Percentiles rank a stretch among this genome's conserved stretches.
Conservation (phyloP, 2,113 vertebrate genomes). For the Piaya cayana region DNA sequence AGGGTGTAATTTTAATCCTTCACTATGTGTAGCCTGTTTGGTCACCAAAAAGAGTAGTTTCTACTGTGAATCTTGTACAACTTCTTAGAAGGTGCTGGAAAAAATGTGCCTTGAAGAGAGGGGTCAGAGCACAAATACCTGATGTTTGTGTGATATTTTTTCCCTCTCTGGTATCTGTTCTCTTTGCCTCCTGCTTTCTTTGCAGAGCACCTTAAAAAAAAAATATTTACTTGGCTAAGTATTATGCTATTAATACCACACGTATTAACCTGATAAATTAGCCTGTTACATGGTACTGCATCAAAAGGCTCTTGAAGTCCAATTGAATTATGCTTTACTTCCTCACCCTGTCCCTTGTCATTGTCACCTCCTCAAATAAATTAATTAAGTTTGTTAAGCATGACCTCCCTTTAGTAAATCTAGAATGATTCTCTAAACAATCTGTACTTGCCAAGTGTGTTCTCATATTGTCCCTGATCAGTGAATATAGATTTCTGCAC, state of each 20-base stretch:
- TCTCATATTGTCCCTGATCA: background rate
- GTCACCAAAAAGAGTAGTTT: background rate
- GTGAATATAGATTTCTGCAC: background rate
- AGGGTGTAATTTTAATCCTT: background rate
- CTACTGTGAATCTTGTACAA: rapidly evolving
- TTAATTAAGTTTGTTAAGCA: slow-evolving; percentile 66
- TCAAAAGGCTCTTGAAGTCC: slow-evolving; percentile 65
- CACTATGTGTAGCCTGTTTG: background rate
- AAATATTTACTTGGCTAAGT: slow-evolving; percentile 44
- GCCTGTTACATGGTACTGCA: slow-evolving; percentile 59
- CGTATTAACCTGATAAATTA: slow-evolving; percentile 66
- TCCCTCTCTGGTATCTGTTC: background rate
- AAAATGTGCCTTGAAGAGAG: background rate
- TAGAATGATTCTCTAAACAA: slow-evolving; percentile 19
- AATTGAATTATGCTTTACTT: slow-evolving; percentile 58
- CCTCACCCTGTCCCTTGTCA: slow-evolving; percentile 46
- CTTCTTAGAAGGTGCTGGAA: background rate
- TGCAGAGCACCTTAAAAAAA: slow-evolving; percentile 16
- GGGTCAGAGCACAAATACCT: background rate
- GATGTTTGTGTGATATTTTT: background rate
- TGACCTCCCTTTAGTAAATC: slow-evolving; percentile 31
- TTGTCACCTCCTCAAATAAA: slow-evolving; percentile 55
- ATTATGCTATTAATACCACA: slow-evolving; percentile 21
- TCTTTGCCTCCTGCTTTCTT: background rate
- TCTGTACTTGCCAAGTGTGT: background rate